These are phyloP conservation scores for Trachelus iudaicus DNA, from an alignment of 2,888 invertebrate species.

Conservation along the genomic window DNA sequence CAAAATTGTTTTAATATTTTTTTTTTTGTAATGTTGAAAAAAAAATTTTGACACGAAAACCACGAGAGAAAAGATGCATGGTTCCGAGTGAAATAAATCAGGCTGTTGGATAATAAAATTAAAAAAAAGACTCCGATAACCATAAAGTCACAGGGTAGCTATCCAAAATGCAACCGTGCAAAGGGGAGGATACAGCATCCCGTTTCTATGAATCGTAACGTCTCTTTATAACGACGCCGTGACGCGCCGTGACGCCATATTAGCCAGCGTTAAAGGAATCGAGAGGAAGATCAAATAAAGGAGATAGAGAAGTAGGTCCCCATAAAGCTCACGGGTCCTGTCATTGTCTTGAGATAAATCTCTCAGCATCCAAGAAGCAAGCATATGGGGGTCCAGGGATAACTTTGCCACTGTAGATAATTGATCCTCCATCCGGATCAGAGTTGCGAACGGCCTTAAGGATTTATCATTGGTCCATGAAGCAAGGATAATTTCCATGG, in stretches of 20 bases:
- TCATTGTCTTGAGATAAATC: not conserved
- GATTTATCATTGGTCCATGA: not conserved
- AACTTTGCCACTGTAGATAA: not conserved
- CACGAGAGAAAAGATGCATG: not conserved
- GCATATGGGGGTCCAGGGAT: not conserved
- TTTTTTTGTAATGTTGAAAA: not conserved
- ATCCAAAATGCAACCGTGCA: not conserved
- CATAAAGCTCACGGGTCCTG: not conserved
- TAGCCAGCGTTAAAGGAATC: not conserved
- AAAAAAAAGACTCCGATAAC: not conserved
- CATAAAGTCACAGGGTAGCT: not conserved
- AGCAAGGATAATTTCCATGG: not conserved
- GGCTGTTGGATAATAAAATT: not conserved
- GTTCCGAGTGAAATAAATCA: not conserved
- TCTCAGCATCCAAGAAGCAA: not conserved
- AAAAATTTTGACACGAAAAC: not conserved
- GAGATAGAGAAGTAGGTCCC: not conserved
- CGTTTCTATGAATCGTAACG: not conserved
- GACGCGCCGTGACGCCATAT: constrained; percentile 5
- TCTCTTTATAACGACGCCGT: not conserved
- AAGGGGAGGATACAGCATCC: not conserved
- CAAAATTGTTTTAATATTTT: not conserved
- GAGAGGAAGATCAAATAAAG: not conserved
- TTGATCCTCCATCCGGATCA: not conserved
- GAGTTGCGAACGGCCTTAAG: not conserved